A percentile compares a stretch with the other conserved stretches of the same genome.
phyloP scores from a whole-genome alignment of 2,888 invertebrate species.

The Ennomos erosarius region DNA sequence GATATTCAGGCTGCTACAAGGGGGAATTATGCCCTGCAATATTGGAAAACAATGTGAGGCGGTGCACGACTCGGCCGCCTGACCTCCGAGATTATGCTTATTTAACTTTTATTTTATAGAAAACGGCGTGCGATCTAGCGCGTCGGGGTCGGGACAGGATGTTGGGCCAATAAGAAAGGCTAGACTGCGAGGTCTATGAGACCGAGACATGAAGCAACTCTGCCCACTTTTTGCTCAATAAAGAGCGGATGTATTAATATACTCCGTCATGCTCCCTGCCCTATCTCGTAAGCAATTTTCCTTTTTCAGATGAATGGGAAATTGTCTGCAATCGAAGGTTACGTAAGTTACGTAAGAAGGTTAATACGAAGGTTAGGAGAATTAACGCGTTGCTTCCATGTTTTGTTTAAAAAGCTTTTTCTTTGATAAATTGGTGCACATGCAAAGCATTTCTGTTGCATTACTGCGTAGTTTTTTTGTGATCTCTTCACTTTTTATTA shows the following conservation, averaged over 20 bases:
- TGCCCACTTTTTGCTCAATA: conserved; percentile 60
- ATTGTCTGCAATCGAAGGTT: conserved; percentile 24
- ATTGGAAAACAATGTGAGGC: conserved; percentile 62
- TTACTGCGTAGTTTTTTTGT: no score
- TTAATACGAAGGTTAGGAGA: no score
- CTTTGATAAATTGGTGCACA: no score
- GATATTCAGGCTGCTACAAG: conserved; percentile 44
- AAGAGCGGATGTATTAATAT: conserved; percentile 68
- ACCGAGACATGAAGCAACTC: conserved; percentile 42
- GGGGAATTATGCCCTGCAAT: conserved; percentile 26
- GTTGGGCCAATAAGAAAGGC: conserved; percentile 58
- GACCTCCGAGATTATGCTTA: conserved; percentile 72
- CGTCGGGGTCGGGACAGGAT: conserved; percentile 54
- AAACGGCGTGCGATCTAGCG: conserved; percentile 53
- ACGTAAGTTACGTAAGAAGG: no score
- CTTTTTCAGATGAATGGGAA: conserved; percentile 37
- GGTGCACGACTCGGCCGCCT: conserved; percentile 56
- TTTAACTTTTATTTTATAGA: conserved; percentile 75
- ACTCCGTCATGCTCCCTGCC: conserved; percentile 47
- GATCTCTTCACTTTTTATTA: background rate
- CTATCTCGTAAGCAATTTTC: conserved; percentile 41
- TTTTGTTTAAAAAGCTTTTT: background rate
- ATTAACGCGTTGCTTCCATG: background rate
- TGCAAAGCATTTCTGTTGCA: no score
- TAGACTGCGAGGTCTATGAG: conserved; percentile 37